Conservation (phyloP, 2,113 vertebrate genomes). For the Lepisosteus osseus region DNA sequence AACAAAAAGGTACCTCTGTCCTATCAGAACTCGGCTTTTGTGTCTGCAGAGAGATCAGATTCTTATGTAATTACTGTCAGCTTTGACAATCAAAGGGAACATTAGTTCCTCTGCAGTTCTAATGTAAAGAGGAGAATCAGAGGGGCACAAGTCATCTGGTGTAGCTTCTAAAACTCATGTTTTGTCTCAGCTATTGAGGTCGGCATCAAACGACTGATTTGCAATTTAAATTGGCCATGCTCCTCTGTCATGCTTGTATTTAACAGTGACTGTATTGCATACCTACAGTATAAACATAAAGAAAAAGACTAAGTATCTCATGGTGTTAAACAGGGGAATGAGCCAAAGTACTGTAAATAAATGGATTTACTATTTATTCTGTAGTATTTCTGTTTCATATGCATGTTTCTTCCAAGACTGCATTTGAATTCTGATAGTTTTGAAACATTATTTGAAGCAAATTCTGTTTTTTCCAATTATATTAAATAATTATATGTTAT, state of each 20-base stretch:
- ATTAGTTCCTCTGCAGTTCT: slow-evolving; percentile 18
- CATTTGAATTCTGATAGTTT: neutral
- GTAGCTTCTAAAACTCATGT: slow-evolving; percentile 8
- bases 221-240: slow-evolving; percentile 18
- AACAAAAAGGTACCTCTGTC: slow-evolving; percentile 16
- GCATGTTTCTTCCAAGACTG: slow-evolving; percentile 1
- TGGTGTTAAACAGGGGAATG: slow-evolving; percentile 1
- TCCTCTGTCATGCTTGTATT: slow-evolving; percentile 1
- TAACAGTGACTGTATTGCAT: neutral
- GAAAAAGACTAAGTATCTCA: neutral
- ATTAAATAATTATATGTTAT: neutral
- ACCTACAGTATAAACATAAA: neutral
- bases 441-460: neutral
- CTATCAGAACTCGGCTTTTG: slow-evolving; percentile 38
- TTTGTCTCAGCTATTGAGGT: slow-evolving; percentile 2
- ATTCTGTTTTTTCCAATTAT: neutral
- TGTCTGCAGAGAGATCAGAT: slow-evolving; percentile 30
- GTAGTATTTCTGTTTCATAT: neutral
- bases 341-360: neutral
- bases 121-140: slow-evolving; percentile 7
- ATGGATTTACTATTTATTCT: slow-evolving; percentile 11
- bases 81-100: slow-evolving; percentile 43
- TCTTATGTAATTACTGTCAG: slow-evolving; percentile 63
- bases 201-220: slow-evolving; percentile 12
- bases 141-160: slow-evolving; percentile 1